Percentiles rank a stretch among this genome's conserved stretches.
Evolutionary conservation across 1,140 invertebrate genomes (phyloP).

Genomic region (Drusus annulatus): DNA sequence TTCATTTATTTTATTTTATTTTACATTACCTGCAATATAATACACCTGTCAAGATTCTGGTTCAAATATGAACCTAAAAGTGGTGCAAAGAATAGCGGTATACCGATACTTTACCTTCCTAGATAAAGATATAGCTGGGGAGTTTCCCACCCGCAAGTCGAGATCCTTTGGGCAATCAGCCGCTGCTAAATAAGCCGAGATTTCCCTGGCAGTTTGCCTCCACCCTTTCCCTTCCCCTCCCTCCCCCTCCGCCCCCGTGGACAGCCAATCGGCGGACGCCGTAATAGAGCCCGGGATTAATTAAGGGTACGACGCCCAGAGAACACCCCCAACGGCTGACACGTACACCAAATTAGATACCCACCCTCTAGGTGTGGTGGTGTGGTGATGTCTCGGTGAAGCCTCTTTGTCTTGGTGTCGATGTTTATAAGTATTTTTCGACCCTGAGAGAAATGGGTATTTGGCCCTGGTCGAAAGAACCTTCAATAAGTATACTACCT

Average conservation of each 20-base stretch:
- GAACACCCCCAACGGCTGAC: slow-evolving; percentile 7
- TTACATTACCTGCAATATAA: too few relatives aligned
- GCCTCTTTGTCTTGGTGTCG: not conserved
- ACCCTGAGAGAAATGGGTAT: too few relatives aligned
- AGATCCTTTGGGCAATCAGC: slow-evolving; percentile 57
- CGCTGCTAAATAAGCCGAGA: slow-evolving; percentile 53
- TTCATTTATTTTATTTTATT: too few relatives aligned
- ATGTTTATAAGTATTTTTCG: not conserved
- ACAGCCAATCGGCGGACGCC: slow-evolving; percentile 50
- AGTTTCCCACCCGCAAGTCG: slow-evolving; percentile 20
- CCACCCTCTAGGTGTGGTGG: not conserved
- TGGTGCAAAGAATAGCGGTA: too few relatives aligned
- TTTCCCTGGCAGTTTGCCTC: slow-evolving; percentile 41
- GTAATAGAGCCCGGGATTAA: slow-evolving; percentile 57
- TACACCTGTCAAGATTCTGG: too few relatives aligned
- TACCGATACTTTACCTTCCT: too few relatives aligned
- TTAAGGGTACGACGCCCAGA: slow-evolving; percentile 57
- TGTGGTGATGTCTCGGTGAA: not conserved
- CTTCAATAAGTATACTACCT: too few relatives aligned
- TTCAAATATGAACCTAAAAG: too few relatives aligned
- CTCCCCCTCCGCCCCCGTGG: slow-evolving; percentile 3
- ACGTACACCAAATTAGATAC: slow-evolving; percentile 39
- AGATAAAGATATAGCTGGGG: not conserved
- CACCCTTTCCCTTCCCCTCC: slow-evolving; percentile 10
- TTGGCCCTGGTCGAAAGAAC: too few relatives aligned